These are phyloP conservation scores for Peribatodes rhomboidaria DNA, from an alignment of 2,888 invertebrate genomes.

Conservation along the genomic window DNA sequence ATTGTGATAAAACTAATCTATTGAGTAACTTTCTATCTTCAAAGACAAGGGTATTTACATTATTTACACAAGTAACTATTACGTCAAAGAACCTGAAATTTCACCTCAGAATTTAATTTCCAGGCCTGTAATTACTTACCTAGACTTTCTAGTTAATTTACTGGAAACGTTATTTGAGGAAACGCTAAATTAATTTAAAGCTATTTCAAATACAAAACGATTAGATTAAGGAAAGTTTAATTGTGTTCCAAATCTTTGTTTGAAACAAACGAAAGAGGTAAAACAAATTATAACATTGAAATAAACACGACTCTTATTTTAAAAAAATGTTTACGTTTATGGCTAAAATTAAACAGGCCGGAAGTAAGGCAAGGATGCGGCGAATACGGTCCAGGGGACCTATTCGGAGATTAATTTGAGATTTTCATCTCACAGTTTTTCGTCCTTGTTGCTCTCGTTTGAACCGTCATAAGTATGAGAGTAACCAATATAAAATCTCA, in stretches of 20 bases:
- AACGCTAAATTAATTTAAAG: neutral
- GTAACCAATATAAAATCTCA: no score
- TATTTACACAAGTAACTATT: neutral
- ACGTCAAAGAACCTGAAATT: constrained; percentile 2
- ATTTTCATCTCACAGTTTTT: no score
- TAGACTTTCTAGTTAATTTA: neutral
- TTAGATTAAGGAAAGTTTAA: neutral
- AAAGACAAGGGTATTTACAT: neutral
- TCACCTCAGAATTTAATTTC: neutral
- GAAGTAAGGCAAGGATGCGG: no score
- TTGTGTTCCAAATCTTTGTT: neutral
- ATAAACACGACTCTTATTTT: no score
- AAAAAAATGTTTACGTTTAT: no score
- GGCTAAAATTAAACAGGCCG: no score
- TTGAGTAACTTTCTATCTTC: neutral
- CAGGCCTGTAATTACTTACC: neutral
- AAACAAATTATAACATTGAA: no score
- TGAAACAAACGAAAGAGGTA: no score
- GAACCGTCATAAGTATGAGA: no score
- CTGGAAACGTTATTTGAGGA: neutral
- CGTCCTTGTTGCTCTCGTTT: no score
- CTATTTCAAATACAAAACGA: neutral
- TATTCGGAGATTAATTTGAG: no score
- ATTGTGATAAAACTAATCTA: neutral
- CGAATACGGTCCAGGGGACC: no score